phyloP scores from a whole-genome alignment of 2,888 invertebrate species.

The Drosophila colorata region DNA sequence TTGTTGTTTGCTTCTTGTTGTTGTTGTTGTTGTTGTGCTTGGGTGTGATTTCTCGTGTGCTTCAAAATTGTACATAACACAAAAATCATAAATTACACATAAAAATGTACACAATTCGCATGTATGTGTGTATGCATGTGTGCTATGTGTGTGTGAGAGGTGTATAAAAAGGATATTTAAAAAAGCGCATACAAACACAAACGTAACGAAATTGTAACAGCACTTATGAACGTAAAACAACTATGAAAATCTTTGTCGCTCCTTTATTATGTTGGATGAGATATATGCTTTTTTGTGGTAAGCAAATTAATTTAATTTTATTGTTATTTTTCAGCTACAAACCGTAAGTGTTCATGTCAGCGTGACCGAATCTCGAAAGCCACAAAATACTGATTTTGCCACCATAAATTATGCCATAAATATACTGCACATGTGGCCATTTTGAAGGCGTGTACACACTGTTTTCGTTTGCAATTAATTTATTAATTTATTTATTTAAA shows the following conservation, averaged over 20 bases:
- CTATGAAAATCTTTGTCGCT: slow-evolving; percentile 51
- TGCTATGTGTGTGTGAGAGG: slow-evolving; percentile 6
- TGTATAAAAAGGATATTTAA: slow-evolving; percentile 25
- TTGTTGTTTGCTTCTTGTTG: slow-evolving; percentile 55
- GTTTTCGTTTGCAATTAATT: not conserved
- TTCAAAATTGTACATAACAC: slow-evolving; percentile 49
- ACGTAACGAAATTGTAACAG: slow-evolving; percentile 30
- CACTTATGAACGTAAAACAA: slow-evolving; percentile 35
- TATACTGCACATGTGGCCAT: not conserved
- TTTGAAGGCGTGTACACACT: not conserved
- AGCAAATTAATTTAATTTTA: slow-evolving; percentile 48
- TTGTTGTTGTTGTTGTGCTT: slow-evolving; percentile 45
- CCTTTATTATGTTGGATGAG: slow-evolving; percentile 57
- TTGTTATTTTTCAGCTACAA: slow-evolving; percentile 69
- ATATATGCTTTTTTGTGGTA: slow-evolving; percentile 39
- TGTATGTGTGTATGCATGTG: slow-evolving; percentile 6
- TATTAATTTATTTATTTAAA: not conserved
- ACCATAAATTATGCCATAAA: not conserved
- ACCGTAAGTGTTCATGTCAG: slow-evolving; percentile 76
- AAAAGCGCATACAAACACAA: slow-evolving; percentile 47
- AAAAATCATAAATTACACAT: slow-evolving; percentile 58
- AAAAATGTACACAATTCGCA: slow-evolving; percentile 32
- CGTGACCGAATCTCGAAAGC: slow-evolving; percentile 30
- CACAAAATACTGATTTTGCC: slow-evolving; percentile 1
- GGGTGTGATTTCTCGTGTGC: slow-evolving; percentile 54